Evolutionary conservation across 2,888 invertebrate species (phyloP), one percentile per base, ranked within the genome.

Genomic region (Phragmatobia fuliginosa): DNA sequence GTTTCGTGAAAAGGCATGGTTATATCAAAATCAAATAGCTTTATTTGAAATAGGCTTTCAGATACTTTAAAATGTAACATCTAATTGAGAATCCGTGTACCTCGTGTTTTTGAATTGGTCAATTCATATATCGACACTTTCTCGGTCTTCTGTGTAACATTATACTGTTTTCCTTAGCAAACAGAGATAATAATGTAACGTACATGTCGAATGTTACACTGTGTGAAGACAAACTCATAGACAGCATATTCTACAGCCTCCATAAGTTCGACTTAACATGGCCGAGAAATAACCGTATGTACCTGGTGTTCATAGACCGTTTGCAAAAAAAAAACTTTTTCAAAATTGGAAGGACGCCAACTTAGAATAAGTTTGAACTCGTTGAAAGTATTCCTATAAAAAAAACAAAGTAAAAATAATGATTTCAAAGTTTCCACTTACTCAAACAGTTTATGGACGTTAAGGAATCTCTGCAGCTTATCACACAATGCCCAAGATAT

Each of bases 401-500:
- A 25, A 36, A 14, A 16, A 38, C 21, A 1, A 21, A 45, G 5
- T 45, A 21, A 21, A 21, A n/a, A 61, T 14, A 25, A 5, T 8
- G 33, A 31, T 45, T 21, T 36, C 36, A 11, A 14, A 36, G 14
- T 36, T 36, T 36, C 36, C 36, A 81, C 96, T 95, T 92, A 98
- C 98, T 96, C 96, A 91, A 98, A 98, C 33, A 99, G 95, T 65
- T 95, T 96, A 75, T 96, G 96, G 8, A 98, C 96, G 73, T 97
- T 94, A 25, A 99, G 95, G 73, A 97, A 96, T 52, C 93, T 95
- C 81, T 96, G 97, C 6, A 98, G 96, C 88, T 98, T 97, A 73
- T 97, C 96, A 64, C 97, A 96, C 10, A 99, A 94, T 11, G 98
- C 97, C 96, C 97, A 97, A 0, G 98, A 98, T 81, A 99, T 97